Conservation (phyloP, 2,113 vertebrate species). For the Anoura caudifer region DNA sequence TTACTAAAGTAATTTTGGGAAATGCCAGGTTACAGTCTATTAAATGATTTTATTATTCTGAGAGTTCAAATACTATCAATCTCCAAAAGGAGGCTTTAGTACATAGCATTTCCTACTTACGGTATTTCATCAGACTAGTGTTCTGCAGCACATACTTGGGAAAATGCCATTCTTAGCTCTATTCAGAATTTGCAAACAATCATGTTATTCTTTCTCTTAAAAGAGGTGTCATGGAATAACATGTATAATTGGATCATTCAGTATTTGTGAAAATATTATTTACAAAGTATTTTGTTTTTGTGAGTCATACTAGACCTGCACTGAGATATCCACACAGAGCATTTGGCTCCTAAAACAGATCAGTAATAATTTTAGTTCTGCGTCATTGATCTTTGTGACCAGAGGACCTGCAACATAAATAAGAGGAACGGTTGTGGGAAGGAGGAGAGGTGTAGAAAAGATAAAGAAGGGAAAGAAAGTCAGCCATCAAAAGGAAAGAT, state of each 20-base stretch:
- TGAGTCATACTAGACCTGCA: neutral
- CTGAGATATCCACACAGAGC: neutral
- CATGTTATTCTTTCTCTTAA: neutral
- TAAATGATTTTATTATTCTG: neutral
- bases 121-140: neutral
- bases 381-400: neutral
- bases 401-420: neutral
- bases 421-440: neutral
- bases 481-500: neutral
- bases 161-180: neutral
- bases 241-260: neutral
- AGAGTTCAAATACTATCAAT: neutral
- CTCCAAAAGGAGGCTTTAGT: neutral
- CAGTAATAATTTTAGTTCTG: neutral
- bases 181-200: conserved; percentile 3
- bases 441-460: neutral
- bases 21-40: neutral
- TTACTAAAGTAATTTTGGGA: neutral
- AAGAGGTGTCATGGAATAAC: neutral
- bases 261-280: neutral
- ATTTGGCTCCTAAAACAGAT: neutral
- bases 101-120: neutral
- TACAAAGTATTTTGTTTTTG: neutral
- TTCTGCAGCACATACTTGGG: neutral
- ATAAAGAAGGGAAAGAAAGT: neutral